These are phyloP conservation scores for Spinus pinus DNA, from an alignment of 2,797 vertebrate species.

Conservation along the genomic window DNA sequence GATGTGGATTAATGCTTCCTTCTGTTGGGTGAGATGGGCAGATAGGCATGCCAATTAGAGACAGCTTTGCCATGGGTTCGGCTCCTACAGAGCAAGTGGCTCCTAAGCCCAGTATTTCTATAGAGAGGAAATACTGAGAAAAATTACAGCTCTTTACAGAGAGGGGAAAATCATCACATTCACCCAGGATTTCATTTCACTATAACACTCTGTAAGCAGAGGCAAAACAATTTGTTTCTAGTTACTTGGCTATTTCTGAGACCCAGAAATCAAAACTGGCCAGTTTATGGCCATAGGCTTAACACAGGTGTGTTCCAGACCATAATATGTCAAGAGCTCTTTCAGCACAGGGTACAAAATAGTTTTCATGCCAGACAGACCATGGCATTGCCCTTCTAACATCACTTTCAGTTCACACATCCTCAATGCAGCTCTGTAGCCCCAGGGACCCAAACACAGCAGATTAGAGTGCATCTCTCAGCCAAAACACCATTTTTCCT, in stretches of 20 bases:
- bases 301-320: not conserved
- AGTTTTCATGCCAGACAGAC: not conserved
- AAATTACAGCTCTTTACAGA: not conserved
- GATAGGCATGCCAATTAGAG: not conserved
- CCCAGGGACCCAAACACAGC: not conserved
- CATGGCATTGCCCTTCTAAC: accelerated
- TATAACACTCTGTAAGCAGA: not conserved
- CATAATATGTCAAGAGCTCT: not conserved
- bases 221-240: not conserved
- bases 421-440: not conserved
- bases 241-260: not conserved
- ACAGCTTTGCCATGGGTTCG: not conserved
- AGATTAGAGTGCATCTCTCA: not conserved
- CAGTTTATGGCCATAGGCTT: not conserved
- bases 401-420: not conserved
- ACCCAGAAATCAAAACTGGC: not conserved
- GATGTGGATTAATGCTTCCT: constrained; percentile 30
- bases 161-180: accelerated
- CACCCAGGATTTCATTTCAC: not conserved
- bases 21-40: constrained; percentile 33
- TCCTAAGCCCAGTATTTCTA: not conserved
- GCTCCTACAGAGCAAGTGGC: not conserved
- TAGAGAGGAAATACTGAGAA: not conserved
- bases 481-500: not conserved
- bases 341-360: not conserved